Evolutionary conservation across 2,888 invertebrate species (phyloP), one percentile per base, ranked within the genome.

Genomic region (Agrochola lychnidis): DNA sequence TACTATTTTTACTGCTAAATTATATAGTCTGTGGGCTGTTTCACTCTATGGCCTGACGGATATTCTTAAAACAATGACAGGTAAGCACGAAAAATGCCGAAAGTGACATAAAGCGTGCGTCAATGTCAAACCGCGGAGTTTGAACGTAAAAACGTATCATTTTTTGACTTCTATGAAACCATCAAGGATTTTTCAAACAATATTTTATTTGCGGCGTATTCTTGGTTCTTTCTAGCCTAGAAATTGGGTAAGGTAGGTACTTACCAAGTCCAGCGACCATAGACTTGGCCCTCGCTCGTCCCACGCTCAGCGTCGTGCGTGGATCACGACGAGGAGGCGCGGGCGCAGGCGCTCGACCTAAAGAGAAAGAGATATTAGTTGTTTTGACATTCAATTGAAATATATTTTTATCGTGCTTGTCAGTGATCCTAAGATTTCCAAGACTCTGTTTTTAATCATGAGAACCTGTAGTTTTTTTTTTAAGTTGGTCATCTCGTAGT

Each of bases 301-400:
- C 99, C 82, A 99, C 99, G 92, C 99, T 99, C 62, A 99, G 97
- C 3, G 99, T 99, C 0, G 99, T 99, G 93, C 98, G 98, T 14
- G 99, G 99, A 95, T 99, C 99, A 68, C 99, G 97, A 45, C 99
- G 97, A 0, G 99, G 99, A 9, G 99, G 99, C 91, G 98, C 97
- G 0, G 99, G 99, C 12, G 99, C 99, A 72, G 98, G 98, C 81
- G 98, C 97, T 78, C 98, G 97, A 5, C 97, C 97, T 91, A 89
- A 7, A 30, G 14, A 19, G 0, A 10, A n/a, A 61, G 2, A 40
- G 0, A 22, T 22, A 5, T 36, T 10, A 9, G 7, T 4, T 40
- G 16, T 25, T 78, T 56, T 56, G 4, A 48, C 9, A n/a, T 42
- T n/a, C 10, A n/a, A 36, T 36, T 67, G 2, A 14, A n/a, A 16